These are phyloP conservation scores for Rallus crepitans DNA, from an alignment of 2,797 vertebrate genomes.

Conservation along the genomic window DNA sequence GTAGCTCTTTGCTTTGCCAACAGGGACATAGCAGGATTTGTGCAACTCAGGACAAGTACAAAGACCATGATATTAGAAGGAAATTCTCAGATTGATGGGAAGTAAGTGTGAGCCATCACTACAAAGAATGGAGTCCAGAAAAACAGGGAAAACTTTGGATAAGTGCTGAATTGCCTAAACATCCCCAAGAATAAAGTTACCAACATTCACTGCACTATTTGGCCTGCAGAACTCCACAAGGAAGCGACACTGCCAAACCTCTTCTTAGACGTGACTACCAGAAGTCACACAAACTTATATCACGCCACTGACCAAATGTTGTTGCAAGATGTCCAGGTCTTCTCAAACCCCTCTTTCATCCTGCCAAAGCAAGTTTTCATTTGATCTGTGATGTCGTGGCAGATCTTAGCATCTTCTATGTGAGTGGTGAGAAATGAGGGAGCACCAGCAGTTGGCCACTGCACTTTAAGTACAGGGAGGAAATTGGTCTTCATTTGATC, in stretches of 20 bases:
- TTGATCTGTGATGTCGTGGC: accelerated
- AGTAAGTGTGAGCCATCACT: neutral
- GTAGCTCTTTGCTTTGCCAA: neutral
- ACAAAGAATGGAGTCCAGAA: neutral
- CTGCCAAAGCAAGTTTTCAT: neutral
- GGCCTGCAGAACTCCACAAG: neutral
- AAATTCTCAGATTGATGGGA: neutral
- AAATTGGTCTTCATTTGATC: neutral
- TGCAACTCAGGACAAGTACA: neutral
- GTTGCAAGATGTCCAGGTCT: neutral
- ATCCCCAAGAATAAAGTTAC: neutral
- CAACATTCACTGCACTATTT: neutral
- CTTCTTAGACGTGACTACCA: neutral
- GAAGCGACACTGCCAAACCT: neutral
- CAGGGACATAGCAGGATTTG: neutral
- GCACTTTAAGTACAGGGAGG: accelerated
- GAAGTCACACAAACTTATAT: neutral
- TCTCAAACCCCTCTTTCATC: neutral
- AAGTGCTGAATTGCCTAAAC: neutral
- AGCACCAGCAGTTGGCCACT: neutral
- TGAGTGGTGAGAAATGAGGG: neutral
- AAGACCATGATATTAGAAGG: accelerated
- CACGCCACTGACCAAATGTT: neutral
- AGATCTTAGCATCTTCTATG: neutral
- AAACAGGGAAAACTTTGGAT: neutral